Evolutionary conservation across 2,888 invertebrate genomes (phyloP).

Genomic region (Incurvaria masculella): DNA sequence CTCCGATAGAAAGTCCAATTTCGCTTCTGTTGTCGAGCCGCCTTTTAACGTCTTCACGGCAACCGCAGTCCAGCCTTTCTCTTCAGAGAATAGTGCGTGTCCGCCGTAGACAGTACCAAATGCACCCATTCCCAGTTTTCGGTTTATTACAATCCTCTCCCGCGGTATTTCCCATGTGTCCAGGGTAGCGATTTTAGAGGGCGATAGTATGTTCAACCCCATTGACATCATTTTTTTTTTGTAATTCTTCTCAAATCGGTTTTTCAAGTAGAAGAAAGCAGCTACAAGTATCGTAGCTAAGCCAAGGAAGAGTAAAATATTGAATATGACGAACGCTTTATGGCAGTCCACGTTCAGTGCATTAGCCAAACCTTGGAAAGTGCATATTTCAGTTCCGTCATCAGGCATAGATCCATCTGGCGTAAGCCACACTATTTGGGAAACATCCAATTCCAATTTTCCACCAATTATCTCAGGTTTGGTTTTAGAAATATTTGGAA

Average conservation of each 20-base stretch:
- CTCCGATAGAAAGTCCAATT: conserved; percentile 87
- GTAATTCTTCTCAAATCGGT: conserved; percentile 66
- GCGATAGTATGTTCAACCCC: conserved; percentile 59
- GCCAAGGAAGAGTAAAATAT: conserved; percentile 56
- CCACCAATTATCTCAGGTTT: conserved; percentile 49
- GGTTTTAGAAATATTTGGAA: conserved; percentile 47
- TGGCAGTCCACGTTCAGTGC: conserved; percentile 69
- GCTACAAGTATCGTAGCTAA: conserved; percentile 54
- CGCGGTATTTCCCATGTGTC: conserved; percentile 89
- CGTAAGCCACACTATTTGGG: conserved; percentile 56
- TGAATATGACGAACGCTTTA: conserved; percentile 64
- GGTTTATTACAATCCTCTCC: conserved; percentile 80
- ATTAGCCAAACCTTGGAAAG: conserved; percentile 64
- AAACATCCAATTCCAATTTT: conserved; percentile 33
- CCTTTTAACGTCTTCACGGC: conserved; percentile 88
- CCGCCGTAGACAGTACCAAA: conserved; percentile 93
- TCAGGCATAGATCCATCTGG: conserved; percentile 57
- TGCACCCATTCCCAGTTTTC: conserved; percentile 85
- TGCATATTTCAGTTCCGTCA: conserved; percentile 68
- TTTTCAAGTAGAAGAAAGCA: conserved; percentile 63
- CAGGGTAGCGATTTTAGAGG: conserved; percentile 35
- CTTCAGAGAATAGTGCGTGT: conserved; percentile 68
- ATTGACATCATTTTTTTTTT: conserved; percentile 67
- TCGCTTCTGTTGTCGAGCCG: conserved; percentile 80
- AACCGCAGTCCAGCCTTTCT: conserved; percentile 76